A percentile compares a stretch with the other conserved stretches of the same genome.
These are phyloP conservation scores for Pteronotus mesoamericanus DNA, from an alignment of 2,797 vertebrate species.

Conservation along the genomic window DNA sequence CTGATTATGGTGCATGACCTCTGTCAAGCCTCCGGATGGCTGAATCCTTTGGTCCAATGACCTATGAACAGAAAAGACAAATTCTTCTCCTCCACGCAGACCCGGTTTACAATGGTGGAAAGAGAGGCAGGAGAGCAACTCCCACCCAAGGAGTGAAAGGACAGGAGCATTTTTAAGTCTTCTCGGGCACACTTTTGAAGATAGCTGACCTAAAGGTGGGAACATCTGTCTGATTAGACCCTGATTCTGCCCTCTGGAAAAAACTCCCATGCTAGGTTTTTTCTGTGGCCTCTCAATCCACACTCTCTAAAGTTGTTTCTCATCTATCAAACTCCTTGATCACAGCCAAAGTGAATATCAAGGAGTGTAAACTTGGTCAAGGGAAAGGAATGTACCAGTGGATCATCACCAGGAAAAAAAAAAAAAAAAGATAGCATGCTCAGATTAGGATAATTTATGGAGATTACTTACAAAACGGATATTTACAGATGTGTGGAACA, in stretches of 20 bases:
- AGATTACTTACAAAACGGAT: not conserved
- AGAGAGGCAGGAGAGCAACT: not conserved
- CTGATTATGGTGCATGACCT: not conserved
- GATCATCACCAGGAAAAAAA: not conserved
- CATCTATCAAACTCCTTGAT: not conserved
- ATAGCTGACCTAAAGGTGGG: not conserved
- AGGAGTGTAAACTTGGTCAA: accelerated
- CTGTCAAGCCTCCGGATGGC: not conserved
- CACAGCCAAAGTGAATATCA: not conserved
- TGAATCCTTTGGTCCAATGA: not conserved
- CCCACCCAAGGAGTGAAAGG: not conserved
- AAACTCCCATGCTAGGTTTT: not conserved
- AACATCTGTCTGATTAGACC: not conserved
- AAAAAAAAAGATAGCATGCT: not conserved
- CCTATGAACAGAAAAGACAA: not conserved
- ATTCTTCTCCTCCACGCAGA: not conserved
- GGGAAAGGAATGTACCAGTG: too few species aligned
- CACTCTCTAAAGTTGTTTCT: not conserved
- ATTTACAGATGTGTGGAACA: not conserved
- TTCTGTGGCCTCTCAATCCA: not conserved
- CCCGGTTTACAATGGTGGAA: not conserved
- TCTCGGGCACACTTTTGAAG: not conserved
- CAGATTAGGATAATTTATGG: not conserved
- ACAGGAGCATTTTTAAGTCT: not conserved
- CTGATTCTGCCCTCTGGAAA: not conserved